Evolutionary conservation across 2,888 invertebrate genomes (phyloP).

Genomic region (Allacma fusca): DNA sequence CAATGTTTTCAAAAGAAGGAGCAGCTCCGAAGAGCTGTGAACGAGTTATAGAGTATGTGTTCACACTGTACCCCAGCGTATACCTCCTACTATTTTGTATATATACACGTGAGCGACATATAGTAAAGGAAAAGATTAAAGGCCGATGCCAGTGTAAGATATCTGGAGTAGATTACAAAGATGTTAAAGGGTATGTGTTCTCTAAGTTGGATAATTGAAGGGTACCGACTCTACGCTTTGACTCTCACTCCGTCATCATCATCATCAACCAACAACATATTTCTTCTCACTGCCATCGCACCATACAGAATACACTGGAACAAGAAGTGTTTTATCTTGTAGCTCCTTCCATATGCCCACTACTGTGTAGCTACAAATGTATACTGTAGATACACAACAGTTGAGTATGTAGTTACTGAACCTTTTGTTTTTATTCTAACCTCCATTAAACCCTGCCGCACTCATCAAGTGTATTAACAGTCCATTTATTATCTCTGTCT

Average conservation of each 20-base stretch:
- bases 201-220: conserved; percentile 38
- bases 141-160: conserved; percentile 27
- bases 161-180: conserved; percentile 35
- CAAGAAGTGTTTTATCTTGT: too few species aligned
- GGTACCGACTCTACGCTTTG: conserved; percentile 26
- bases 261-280: conserved; percentile 18
- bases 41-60: not conserved
- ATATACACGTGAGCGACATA: too few species aligned
- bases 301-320: not conserved
- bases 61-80: too few species aligned
- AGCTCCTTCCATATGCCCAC: not conserved
- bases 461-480: conserved; percentile 30
- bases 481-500: conserved; percentile 29
- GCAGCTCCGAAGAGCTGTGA: too few species aligned
- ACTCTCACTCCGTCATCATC: conserved; percentile 23
- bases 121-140: conserved; percentile 12
- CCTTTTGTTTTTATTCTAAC: conserved; percentile 21
- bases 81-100: too few species aligned
- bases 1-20: not conserved
- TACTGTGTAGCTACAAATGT: not conserved
- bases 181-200: conserved; percentile 41
- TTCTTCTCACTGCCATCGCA: conserved; percentile 13
- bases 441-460: conserved; percentile 24
- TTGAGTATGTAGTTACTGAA: too few species aligned
- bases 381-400: not conserved